Evolutionary conservation across 2,888 invertebrate genomes (phyloP), one percentile per base, ranked within the genome.

Genomic region (Cabera pusaria): DNA sequence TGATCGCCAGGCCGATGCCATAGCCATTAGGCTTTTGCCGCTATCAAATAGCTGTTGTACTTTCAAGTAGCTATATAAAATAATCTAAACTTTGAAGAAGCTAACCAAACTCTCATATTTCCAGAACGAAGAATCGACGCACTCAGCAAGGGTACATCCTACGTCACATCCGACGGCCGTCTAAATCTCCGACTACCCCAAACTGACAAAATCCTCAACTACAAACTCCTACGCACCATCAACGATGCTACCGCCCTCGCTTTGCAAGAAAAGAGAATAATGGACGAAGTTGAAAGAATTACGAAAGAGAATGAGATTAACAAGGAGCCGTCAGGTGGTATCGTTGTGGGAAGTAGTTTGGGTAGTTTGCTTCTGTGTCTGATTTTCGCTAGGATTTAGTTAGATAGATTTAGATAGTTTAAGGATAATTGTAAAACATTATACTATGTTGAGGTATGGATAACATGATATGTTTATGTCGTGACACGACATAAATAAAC

Each of bases 161-260:
- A 87, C 54, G 67, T 77, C 0, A 50, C 76, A 0, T 57, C 74
- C 0, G 69, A 81, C 23, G 75, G 70, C 0, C 66, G 60, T 4
- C 59, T 90, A 0, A 64, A 72, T 0, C 67, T 90, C 0, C 66
- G 83, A 0, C 44, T 86, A 0, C 85, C 88, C 0, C 54, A 71
- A 3, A 60, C 63, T 0, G 65, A 77, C 7, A 22, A 43, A 2
- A 73, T 64, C 38, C 56, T 70, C 0, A 93, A 93, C 64, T 96
- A 93, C 73, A 93, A 93, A 0, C 75, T 96, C 0, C 90, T 96
- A 83, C 90, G 93, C 26, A 90, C 93, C 0, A 93, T 96, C 31
- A 94, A 95, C 63, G 90, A 91, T 39, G 93, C 92, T 0, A 84
- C 94, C 1, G 75, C 83, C 0, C 67, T 92, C 4, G 83, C 92